Conservation (phyloP, 2,797 vertebrate species). For the Remorina albescens region DNA sequence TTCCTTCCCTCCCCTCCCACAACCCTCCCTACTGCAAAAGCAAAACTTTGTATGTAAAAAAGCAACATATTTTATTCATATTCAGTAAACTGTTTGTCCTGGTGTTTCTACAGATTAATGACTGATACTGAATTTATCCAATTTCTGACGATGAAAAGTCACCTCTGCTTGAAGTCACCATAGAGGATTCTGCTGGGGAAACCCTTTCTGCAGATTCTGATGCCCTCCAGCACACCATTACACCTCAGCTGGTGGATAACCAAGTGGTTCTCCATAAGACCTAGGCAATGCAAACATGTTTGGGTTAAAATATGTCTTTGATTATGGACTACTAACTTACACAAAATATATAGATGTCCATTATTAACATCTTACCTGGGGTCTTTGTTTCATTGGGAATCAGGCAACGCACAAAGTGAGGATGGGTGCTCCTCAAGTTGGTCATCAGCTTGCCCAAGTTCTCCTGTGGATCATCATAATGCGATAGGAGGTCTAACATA, state of each 20-base stretch:
- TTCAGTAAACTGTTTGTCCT: no score
- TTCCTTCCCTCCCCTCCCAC: no score
- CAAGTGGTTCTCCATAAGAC: constrained; percentile 83
- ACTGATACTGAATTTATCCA: no score
- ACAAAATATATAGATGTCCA: no score
- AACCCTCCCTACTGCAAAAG: no score
- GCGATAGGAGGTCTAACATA: no score
- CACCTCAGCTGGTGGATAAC: constrained; percentile 92
- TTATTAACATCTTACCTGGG: constrained; percentile 81
- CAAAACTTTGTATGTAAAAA: constrained; percentile 86
- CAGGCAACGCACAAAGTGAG: constrained; percentile 93
- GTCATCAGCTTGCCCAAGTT: constrained; percentile 91
- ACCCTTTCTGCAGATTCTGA: constrained; percentile 91
- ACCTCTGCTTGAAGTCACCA: constrained; percentile 93
- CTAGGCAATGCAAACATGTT: constrained; percentile 15
- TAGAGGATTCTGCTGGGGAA: constrained; percentile 92
- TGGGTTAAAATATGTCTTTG: no score
- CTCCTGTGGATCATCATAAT: constrained; percentile 39
- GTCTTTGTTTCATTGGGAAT: constrained; percentile 95
- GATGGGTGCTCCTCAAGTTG: constrained; percentile 91
- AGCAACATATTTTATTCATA: no score
- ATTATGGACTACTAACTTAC: no score
- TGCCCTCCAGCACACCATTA: constrained; percentile 91
- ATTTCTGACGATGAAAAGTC: constrained; percentile 53
- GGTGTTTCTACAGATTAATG: no score